These are phyloP conservation scores for Leptopilina myrica DNA, from an alignment of 2,888 invertebrate genomes.

Conservation along the genomic window DNA sequence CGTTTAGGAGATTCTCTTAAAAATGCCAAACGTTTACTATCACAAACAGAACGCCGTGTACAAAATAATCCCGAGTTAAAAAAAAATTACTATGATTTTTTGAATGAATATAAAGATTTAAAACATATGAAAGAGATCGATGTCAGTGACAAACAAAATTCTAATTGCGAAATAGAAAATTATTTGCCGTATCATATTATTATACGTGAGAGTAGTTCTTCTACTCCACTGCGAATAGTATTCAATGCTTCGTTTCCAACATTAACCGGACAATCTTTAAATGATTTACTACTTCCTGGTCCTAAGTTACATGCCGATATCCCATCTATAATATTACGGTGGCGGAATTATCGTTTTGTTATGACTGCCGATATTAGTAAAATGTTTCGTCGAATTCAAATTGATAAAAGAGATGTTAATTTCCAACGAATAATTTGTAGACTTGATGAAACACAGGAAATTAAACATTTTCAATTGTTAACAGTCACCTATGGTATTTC, in stretches of 20 bases:
- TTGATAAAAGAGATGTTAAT: slow-evolving; percentile 42
- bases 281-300: slow-evolving; percentile 45
- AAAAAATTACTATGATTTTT: slow-evolving; percentile 47
- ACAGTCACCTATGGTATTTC: slow-evolving; percentile 50
- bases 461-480: slow-evolving; percentile 40
- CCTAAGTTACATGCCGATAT: slow-evolving; percentile 44
- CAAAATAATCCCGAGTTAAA: slow-evolving; percentile 50
- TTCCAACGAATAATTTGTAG: slow-evolving; percentile 53
- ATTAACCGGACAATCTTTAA: slow-evolving; percentile 42
- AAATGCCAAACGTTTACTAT: slow-evolving; percentile 58
- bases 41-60: slow-evolving; percentile 55
- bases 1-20: slow-evolving; percentile 54
- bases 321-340: slow-evolving; percentile 39
- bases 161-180: not conserved
- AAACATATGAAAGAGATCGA: slow-evolving; percentile 49
- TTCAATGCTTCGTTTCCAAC: slow-evolving; percentile 48
- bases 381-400: slow-evolving; percentile 52
- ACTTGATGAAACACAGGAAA: too few species aligned
- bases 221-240: slow-evolving; percentile 37
- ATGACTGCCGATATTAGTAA: slow-evolving; percentile 50
- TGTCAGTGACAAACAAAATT: not conserved
- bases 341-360: slow-evolving; percentile 46
- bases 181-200: slow-evolving; percentile 45
- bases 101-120: slow-evolving; percentile 49
- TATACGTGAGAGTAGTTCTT: not conserved